Percentiles rank a stretch among this genome's conserved stretches.
Conservation (phyloP, 2,888 invertebrate species). For the Chalcis sispes region DNA sequence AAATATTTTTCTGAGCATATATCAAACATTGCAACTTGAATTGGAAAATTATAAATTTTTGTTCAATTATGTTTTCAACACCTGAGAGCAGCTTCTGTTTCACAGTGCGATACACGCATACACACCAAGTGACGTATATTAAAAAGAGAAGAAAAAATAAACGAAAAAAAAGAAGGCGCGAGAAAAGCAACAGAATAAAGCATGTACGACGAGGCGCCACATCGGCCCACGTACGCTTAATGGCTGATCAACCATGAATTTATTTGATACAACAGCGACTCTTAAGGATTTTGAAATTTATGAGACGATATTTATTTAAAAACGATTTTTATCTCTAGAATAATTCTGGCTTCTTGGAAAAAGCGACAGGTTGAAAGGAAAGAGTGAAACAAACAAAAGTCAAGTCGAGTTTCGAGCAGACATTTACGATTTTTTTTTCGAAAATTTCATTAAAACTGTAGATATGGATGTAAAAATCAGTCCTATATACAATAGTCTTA, state of each 20-base stretch:
- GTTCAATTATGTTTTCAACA: slow-evolving; percentile 55
- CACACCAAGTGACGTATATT: too few species aligned
- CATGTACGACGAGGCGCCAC: slow-evolving; percentile 50
- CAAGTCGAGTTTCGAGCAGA: slow-evolving; percentile 17
- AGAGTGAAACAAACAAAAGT: slow-evolving; percentile 15
- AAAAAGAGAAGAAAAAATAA: slow-evolving; percentile 5
- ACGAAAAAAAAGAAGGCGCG: slow-evolving; percentile 30
- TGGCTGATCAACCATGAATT: slow-evolving; percentile 54
- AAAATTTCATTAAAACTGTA: slow-evolving; percentile 19
- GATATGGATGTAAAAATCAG: too few species aligned
- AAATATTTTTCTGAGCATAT: too few species aligned
- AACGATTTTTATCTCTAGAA: slow-evolving; percentile 44
- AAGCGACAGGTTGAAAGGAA: slow-evolving; percentile 40
- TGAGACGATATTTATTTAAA: slow-evolving; percentile 43
- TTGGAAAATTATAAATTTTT: too few species aligned
- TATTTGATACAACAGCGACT: slow-evolving; percentile 40
- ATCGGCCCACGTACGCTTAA: slow-evolving; percentile 49
- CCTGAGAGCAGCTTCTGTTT: slow-evolving; percentile 47
- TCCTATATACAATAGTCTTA: too few species aligned
- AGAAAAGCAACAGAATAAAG: too few species aligned
- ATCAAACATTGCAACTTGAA: too few species aligned
- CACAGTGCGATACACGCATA: slow-evolving; percentile 4
- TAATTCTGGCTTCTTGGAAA: slow-evolving; percentile 47
- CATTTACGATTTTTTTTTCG: neutral
- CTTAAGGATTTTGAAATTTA: slow-evolving; percentile 50